These are phyloP conservation scores for Tetraneura akinire DNA, from an alignment of 1,140 invertebrate genomes.

Conservation along the genomic window DNA sequence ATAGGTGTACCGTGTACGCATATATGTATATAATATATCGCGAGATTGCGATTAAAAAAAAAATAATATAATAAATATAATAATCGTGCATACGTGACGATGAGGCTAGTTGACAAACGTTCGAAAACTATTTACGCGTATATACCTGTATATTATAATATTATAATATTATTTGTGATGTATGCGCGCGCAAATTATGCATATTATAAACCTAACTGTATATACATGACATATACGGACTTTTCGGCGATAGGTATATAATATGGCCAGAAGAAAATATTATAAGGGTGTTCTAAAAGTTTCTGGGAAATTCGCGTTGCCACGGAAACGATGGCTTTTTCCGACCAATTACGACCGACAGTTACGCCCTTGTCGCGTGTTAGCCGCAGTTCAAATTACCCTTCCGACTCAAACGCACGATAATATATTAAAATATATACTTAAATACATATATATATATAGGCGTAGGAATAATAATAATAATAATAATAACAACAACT, in stretches of 20 bases:
- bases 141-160: not conserved
- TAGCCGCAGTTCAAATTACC: not conserved
- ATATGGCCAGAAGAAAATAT: not conserved
- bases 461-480: conserved; percentile 4
- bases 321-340: conserved; percentile 16
- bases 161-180: not conserved
- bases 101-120: not conserved
- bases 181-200: too few relatives aligned
- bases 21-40: too few relatives aligned
- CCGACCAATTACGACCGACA: conserved; percentile 18
- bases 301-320: not conserved
- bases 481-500: not conserved
- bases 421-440: too few relatives aligned
- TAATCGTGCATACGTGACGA: not conserved
- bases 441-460: too few relatives aligned
- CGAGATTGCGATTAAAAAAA: too few relatives aligned
- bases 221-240: too few relatives aligned
- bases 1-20: too few relatives aligned
- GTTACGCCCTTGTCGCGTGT: conserved; percentile 32
- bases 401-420: too few relatives aligned
- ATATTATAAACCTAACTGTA: too few relatives aligned
- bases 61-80: too few relatives aligned
- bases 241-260: too few relatives aligned
- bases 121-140: not conserved
- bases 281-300: not conserved